These are phyloP conservation scores for Caenorhabditis sp. DNA, from an alignment of 2,888 invertebrate genomes.

Conservation along the genomic window DNA sequence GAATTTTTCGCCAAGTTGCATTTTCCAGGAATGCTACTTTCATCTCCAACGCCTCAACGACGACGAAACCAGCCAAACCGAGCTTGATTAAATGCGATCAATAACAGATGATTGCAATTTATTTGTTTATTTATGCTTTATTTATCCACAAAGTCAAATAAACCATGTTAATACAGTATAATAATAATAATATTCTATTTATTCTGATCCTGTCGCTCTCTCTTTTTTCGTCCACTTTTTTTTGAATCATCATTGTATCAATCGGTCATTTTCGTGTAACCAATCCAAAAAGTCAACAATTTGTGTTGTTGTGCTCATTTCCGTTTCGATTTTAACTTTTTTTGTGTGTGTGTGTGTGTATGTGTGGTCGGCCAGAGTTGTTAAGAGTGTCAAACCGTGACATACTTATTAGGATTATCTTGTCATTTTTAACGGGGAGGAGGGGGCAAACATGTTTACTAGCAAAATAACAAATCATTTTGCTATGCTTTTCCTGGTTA, in stretches of 20 bases:
- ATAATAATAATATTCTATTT: too few relatives aligned
- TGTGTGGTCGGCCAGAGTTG: not conserved
- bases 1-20: too few relatives aligned
- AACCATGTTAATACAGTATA: too few relatives aligned
- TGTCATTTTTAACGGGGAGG: not conserved
- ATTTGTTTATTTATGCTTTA: too few relatives aligned
- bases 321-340: not conserved
- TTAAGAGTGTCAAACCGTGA: slow-evolving; percentile 5
- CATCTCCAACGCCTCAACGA: too few relatives aligned
- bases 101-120: too few relatives aligned
- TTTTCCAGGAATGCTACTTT: too few relatives aligned
- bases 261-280: not conserved
- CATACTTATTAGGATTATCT: not conserved
- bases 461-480: not conserved
- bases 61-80: too few relatives aligned
- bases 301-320: not conserved
- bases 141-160: too few relatives aligned
- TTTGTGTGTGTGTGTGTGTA: too few relatives aligned
- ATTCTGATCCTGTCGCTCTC: too few relatives aligned
- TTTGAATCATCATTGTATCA: not conserved
- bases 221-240: not conserved
- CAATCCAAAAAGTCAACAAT: not conserved
- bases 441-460: not conserved
- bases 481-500: not conserved
- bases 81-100: too few relatives aligned